A percentile compares a stretch with the other conserved stretches of the same genome.
Conservation (phyloP, 2,113 vertebrate species). For the Tenebrosternarchus preto region DNA sequence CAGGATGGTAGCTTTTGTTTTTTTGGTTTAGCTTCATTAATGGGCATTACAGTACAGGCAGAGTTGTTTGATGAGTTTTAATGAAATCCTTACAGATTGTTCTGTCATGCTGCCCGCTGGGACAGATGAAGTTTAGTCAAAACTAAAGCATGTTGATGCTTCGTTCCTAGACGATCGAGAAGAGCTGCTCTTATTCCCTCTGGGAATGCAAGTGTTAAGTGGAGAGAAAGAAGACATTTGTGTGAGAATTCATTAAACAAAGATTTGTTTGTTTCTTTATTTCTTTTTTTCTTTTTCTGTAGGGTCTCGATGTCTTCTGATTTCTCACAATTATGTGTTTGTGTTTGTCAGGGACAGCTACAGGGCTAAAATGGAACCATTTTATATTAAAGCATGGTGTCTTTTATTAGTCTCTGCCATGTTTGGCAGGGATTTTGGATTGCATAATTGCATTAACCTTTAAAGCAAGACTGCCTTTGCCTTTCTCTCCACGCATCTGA, state of each 20-base stretch:
- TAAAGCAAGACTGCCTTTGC: conserved; percentile 37
- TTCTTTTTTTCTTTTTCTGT: conserved; percentile 34
- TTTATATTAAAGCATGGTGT: background rate
- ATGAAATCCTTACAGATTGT: conserved; percentile 51
- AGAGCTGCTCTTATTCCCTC: background rate
- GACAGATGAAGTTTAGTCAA: conserved; percentile 58
- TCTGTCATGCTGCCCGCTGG: conserved; percentile 51
- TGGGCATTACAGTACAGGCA: background rate
- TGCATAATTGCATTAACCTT: conserved; percentile 52
- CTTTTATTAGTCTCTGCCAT: conserved; percentile 40
- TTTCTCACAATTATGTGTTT: background rate
- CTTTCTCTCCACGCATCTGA: conserved; percentile 45
- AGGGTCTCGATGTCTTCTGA: background rate
- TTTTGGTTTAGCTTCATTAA: conserved; percentile 19
- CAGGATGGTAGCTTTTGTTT: background rate
- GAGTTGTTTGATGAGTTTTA: conserved; percentile 54
- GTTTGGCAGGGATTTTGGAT: conserved; percentile 15
- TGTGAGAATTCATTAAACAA: background rate
- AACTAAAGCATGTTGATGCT: conserved; percentile 35
- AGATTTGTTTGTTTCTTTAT: conserved; percentile 43
- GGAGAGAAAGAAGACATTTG: background rate
- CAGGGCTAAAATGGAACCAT: conserved; percentile 41
- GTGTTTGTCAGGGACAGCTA: conserved; percentile 36
- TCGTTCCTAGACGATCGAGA: conserved; percentile 7
- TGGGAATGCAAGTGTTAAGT: background rate